These are phyloP conservation scores for Istiophorus platypterus DNA, from an alignment of 2,113 vertebrate genomes.

Conservation along the genomic window DNA sequence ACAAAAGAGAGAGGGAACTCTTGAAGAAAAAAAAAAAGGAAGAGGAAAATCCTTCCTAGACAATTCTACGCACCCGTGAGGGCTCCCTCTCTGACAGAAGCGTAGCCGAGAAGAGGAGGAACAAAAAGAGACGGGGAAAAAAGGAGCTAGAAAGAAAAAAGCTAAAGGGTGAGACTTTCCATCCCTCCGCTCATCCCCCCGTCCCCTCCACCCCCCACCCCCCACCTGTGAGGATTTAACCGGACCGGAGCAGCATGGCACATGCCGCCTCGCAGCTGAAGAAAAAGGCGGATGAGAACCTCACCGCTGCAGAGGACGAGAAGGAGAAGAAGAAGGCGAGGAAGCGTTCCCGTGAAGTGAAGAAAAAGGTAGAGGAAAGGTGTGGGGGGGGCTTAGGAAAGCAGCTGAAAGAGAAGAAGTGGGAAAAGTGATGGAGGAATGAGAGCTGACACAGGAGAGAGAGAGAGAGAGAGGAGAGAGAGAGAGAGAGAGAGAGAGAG, in stretches of 20 bases:
- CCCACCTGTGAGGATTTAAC: conserved; percentile 86
- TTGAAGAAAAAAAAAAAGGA: conserved; percentile 12
- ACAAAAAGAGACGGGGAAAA: conserved; percentile 34
- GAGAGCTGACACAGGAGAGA: conserved; percentile 11
- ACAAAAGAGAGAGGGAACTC: conserved; percentile 42
- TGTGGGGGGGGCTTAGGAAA: background rate
- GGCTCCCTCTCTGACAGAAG: conserved; percentile 43
- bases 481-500: too few species aligned
- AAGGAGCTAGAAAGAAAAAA: conserved; percentile 61
- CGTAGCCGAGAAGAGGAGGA: conserved; percentile 22
- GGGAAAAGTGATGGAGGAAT: conserved; percentile 25
- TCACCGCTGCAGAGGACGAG: conserved; percentile 92
- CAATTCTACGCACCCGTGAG: conserved; percentile 54
- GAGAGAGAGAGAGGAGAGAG: too few species aligned
- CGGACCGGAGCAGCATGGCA: conserved; percentile 90
- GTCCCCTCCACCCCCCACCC: conserved; percentile 20
- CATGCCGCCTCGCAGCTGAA: conserved; percentile 98
- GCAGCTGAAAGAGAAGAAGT: background rate
- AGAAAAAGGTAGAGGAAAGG: conserved; percentile 94
- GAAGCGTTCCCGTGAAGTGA: conserved; percentile 91
- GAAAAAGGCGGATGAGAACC: conserved; percentile 96
- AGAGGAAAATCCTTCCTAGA: conserved; percentile 21
- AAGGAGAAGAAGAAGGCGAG: conserved; percentile 92
- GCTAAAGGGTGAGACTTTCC: conserved; percentile 84
- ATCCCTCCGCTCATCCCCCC: conserved; percentile 27